Evolutionary conservation across 2,113 vertebrate species (phyloP), one percentile per base, ranked within the genome.

Genomic region (Athene cunicularia): DNA sequence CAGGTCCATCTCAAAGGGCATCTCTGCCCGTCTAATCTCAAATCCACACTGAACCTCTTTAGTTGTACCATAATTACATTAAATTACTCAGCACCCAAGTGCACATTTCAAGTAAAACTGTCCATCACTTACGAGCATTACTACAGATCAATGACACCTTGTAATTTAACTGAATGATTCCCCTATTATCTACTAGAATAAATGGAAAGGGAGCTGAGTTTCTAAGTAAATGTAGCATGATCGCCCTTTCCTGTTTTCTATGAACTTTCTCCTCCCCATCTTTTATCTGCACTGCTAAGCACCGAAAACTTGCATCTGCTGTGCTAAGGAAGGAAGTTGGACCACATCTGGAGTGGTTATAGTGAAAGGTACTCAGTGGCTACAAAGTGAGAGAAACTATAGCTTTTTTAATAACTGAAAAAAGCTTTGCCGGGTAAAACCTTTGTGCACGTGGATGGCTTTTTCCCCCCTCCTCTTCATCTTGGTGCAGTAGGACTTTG

Each of bases 231-330:
- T 20, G 88, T 13, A 91, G 92, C 76, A 74, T 11, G 23, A 95
- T 88, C 30, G 0, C 84, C 80, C 64, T 86, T 97, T 97, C 95
- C 95, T 96, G 95, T 97, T 97, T 97, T 98, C 95, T 97, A 41
- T 93, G 95, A 97, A 97, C 96, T 81, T 93, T 92, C 85, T 96
- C 85, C 82, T 93, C 91, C 90, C 18, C 64, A 72, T 81, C 77
- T 90, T 97, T 96, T 68, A 96, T 92, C 91, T 83, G 66, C 52
- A 79, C 41, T 76, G 79, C 85, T 80, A 32, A 92, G 71, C 74
- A 94, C 52, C 4, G 8, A 93, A 75, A 76, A 47, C 52, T 81
- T 94, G 80, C 81, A 80, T 96, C 88, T 96, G 88, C 47, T 76
- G 20, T 47, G 94, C 58, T 80, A 95, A 94, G 96, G 89, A 97